These are phyloP conservation scores for Diadegma fenestrale DNA, from an alignment of 2,888 invertebrate genomes.

Conservation along the genomic window DNA sequence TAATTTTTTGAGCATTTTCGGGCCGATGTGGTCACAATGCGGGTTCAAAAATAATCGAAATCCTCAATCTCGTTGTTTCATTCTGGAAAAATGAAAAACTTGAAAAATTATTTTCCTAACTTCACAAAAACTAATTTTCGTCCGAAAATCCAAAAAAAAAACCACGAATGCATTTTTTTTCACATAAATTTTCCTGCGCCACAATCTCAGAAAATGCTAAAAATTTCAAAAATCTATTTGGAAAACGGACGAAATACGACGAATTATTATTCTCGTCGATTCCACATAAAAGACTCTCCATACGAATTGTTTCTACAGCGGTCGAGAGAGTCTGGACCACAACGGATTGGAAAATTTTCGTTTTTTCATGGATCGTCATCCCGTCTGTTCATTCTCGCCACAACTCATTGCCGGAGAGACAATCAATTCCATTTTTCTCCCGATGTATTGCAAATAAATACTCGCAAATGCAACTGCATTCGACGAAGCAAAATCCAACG, in stretches of 20 bases:
- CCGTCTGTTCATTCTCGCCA: slow-evolving; percentile 23
- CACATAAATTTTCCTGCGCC: too few relatives aligned
- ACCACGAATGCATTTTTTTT: too few relatives aligned
- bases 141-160: neutral
- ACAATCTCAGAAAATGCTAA: too few relatives aligned
- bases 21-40: too few relatives aligned
- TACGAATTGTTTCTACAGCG: slow-evolving; percentile 12
- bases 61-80: neutral
- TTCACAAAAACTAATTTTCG: too few relatives aligned
- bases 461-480: neutral
- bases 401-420: slow-evolving; percentile 22
- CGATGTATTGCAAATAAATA: neutral
- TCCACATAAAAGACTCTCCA: neutral
- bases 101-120: neutral
- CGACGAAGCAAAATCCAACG: neutral
- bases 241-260: neutral
- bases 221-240: neutral
- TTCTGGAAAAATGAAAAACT: neutral
- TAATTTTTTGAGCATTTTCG: too few relatives aligned
- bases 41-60: neutral
- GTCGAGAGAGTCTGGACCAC: slow-evolving; percentile 56
- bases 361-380: slow-evolving; percentile 46
- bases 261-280: neutral
- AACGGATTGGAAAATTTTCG: slow-evolving; percentile 62
- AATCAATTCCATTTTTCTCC: slow-evolving; percentile 18